Base-by-base conservation (phyloP, 1,140 invertebrate genomes). In the Choristoneura fumiferana region DNA sequence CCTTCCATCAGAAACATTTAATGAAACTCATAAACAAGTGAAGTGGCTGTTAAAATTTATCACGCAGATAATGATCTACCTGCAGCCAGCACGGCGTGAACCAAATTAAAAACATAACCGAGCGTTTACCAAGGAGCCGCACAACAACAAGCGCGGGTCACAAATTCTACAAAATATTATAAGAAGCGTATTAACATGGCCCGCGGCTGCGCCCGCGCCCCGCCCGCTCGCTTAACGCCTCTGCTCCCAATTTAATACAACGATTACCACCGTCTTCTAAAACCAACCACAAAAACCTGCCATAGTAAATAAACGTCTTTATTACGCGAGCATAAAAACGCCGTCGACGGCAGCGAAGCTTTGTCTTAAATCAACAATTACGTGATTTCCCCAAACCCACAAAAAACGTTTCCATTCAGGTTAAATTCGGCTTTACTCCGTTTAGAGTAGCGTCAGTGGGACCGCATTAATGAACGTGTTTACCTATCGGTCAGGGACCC, bases 211-310 rank as follows among this genome's bases (percentile, higher is more conserved):
- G 35, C 8, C 8, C 35, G 35, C 40, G 40, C 15, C 40, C 40
- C 40, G 40, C 40, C 66, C 58, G 66, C 66, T 77, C 63, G 73
- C 73, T 77, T 75, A 73, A 75, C 75, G 72, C 75, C 69, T 68
- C 61, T 66, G 71, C 40, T 75, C 68, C 66, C 68, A 73, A 73
- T 73, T 69, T 69, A 62, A 69, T 66, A 69, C 63, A 63, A 66
- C 70, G 62, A 77, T 77, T 75, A 77, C 68, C 62, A 59, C 64
- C 60, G 58, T 57, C 39, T n/a, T n/a, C 12, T 9, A 38, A 22
- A 54, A 62, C 62, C 49, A 54, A 43, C 10, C n/a, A 18, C 15
- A 18, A 4, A 1, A 17, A 5, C 40, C 15, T 4, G 4, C 9
- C 8, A 17, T 14, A n/a, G 8, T 43, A 17, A 43, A 17, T n/a